These are phyloP conservation scores for Teleiodes luculella DNA, from an alignment of 2,888 invertebrate species.

Conservation along the genomic window DNA sequence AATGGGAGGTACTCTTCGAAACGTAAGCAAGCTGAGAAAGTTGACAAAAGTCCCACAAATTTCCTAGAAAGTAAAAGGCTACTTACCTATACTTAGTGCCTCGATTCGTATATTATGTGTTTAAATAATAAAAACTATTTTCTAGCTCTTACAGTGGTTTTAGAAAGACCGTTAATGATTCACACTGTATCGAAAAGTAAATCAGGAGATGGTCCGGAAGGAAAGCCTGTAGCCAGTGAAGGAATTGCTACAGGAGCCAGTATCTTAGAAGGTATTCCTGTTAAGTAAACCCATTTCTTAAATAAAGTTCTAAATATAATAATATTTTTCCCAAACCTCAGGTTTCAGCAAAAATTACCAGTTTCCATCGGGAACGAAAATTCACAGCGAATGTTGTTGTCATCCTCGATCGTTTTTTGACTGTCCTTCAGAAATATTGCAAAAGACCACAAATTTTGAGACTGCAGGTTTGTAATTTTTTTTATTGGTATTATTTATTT, in stretches of 20 bases:
- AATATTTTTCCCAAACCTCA: neutral
- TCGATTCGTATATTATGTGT: too few species aligned
- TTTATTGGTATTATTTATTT: too few species aligned
- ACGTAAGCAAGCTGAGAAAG: too few species aligned
- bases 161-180: neutral
- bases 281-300: too few species aligned
- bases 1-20: too few species aligned
- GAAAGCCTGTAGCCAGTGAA: neutral
- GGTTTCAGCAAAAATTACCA: conserved; percentile 31
- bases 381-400: neutral
- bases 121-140: neutral
- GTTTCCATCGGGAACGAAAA: conserved; percentile 27
- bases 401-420: conserved; percentile 44
- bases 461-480: conserved; percentile 32
- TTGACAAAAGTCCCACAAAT: too few species aligned
- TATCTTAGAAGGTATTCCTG: neutral
- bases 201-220: neutral
- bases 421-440: conserved; percentile 55
- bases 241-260: neutral
- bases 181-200: neutral
- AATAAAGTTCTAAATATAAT: neutral
- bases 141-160: neutral
- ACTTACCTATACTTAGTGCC: too few species aligned
- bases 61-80: too few species aligned
- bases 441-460: conserved; percentile 64